Evolutionary conservation across 2,797 vertebrate genomes (phyloP).

Genomic region (Eulemur albifrons): DNA sequence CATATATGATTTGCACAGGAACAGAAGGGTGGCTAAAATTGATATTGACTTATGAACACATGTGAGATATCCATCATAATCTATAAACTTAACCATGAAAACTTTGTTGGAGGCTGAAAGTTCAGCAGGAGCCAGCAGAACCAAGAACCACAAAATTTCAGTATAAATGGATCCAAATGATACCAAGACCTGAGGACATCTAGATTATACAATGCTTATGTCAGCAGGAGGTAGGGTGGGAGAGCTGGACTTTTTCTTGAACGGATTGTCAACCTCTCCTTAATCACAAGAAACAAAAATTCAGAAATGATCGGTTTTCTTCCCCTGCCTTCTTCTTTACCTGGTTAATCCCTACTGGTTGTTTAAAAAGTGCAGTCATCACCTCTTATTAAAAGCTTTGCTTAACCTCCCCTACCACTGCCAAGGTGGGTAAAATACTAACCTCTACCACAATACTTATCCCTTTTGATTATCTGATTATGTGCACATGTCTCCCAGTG

Average conservation of each 20-base stretch:
- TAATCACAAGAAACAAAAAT: conserved; percentile 36
- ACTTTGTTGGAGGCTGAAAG: neutral
- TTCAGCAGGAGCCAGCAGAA: neutral
- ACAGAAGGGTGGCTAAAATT: neutral
- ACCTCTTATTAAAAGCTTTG: neutral
- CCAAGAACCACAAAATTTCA: neutral
- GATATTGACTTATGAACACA: conserved; percentile 21
- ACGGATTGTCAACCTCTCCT: neutral
- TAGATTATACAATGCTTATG: neutral
- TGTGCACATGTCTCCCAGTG: neutral
- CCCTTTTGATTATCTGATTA: neutral
- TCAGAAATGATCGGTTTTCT: conserved; percentile 6
- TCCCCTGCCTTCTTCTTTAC: neutral
- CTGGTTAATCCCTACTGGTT: neutral
- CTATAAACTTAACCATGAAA: neutral
- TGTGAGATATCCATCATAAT: neutral
- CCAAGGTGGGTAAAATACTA: conserved; percentile 1
- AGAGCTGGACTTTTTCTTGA: neutral
- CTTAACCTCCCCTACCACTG: neutral
- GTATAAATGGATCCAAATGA: neutral
- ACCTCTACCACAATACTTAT: conserved; percentile 37
- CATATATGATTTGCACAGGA: neutral
- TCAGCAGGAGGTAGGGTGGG: neutral
- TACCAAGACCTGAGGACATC: conserved; percentile 1
- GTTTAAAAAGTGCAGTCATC: neutral